phyloP scores from a whole-genome alignment of 2,888 invertebrate genomes.

The Polydrusus cervinus region DNA sequence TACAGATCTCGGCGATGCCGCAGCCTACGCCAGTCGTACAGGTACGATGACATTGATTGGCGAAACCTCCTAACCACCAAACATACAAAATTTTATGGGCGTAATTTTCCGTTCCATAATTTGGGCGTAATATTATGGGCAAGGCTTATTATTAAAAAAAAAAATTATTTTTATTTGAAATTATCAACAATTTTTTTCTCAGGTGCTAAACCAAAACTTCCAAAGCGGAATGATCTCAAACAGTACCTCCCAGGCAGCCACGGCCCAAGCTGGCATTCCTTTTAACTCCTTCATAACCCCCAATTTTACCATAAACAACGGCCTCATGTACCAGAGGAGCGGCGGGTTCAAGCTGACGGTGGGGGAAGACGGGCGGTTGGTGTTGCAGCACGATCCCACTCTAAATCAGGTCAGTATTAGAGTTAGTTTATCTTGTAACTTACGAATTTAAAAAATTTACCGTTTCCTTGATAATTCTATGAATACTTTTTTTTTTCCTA shows the following conservation, averaged over 20 bases:
- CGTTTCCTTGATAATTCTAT: too few species aligned
- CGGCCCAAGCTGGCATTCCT: constrained; percentile 60
- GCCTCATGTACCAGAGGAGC: constrained; percentile 70
- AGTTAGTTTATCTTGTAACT: too few species aligned
- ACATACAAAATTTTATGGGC: too few species aligned
- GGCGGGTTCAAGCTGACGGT: constrained; percentile 79
- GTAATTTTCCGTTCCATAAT: too few species aligned
- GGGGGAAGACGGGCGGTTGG: constrained; percentile 80
- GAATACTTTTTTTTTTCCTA: too few species aligned
- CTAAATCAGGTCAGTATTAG: constrained; percentile 68
- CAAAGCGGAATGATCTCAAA: constrained; percentile 67
- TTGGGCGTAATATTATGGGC: too few species aligned
- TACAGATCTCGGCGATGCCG: constrained; percentile 68
- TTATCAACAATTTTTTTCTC: constrained; percentile 33
- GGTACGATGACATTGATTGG: too few species aligned
- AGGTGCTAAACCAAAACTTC: constrained; percentile 70
- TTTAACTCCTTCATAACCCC: constrained; percentile 68
- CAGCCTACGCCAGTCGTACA: constrained; percentile 68
- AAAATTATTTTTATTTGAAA: too few species aligned
- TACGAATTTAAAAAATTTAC: too few species aligned
- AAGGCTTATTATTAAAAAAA: too few species aligned
- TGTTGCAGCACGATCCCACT: constrained; percentile 79
- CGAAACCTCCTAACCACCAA: too few species aligned
- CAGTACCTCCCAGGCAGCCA: constrained; percentile 62
- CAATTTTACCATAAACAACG: constrained; percentile 70